Percentiles rank a stretch among this genome's conserved stretches.
Evolutionary conservation across 2,797 vertebrate genomes (phyloP).

Genomic region (Triplophysa yarkandensis): DNA sequence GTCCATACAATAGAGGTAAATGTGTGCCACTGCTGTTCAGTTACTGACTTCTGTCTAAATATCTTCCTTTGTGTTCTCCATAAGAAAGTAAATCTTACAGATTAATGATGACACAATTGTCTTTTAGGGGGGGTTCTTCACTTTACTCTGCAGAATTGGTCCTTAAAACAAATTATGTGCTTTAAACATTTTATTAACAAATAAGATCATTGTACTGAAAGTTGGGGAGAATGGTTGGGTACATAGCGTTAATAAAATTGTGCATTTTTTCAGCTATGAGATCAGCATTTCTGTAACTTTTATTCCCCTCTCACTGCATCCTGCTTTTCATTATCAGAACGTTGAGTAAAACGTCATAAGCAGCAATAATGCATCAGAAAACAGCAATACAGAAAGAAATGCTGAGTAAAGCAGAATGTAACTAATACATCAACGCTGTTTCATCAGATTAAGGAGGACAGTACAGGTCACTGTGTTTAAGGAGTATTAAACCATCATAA

Average conservation of each 20-base stretch:
- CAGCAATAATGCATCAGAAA: not conserved
- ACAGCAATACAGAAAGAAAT: not conserved
- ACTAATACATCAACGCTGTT: constrained; percentile 12
- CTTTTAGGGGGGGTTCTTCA: too few species aligned
- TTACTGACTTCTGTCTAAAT: too few species aligned
- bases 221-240: not conserved
- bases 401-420: not conserved
- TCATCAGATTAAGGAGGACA: constrained; percentile 35
- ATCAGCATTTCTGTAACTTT: not conserved
- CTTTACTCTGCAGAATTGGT: too few species aligned
- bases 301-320: not conserved
- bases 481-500: not conserved
- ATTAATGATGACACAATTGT: too few species aligned
- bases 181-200: too few species aligned
- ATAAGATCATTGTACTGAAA: not conserved
- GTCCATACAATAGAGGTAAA: too few species aligned
- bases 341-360: too few species aligned
- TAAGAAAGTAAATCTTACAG: too few species aligned
- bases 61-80: too few species aligned
- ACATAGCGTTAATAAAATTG: not conserved
- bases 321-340: too few species aligned
- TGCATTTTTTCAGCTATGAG: not conserved
- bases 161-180: not conserved
- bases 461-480: constrained; percentile 28
- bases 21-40: too few species aligned